Conservation (phyloP, 35 echinoderm and acorn worm species). For the Chiridota heheva region DNA sequence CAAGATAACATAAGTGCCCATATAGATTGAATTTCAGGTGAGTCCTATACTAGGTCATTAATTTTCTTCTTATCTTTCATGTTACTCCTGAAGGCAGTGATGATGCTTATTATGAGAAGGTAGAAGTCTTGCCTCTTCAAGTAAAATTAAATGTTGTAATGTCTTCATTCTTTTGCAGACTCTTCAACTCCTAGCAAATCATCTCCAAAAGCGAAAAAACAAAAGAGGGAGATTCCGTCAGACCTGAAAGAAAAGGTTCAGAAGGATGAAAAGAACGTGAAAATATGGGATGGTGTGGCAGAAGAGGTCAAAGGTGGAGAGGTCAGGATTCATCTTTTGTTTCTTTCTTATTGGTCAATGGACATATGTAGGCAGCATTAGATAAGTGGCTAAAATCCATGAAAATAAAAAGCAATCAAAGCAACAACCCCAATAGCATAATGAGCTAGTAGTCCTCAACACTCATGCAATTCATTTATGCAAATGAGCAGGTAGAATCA, state of each 20-base stretch:
- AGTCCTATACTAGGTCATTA: background rate
- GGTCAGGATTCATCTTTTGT: too few species aligned
- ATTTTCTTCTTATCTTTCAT: background rate
- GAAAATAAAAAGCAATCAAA: background rate
- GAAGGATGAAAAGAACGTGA: constrained; percentile 76
- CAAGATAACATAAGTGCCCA: too few species aligned
- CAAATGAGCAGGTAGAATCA: background rate
- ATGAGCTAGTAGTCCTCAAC: background rate
- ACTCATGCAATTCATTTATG: background rate
- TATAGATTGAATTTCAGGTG: background rate
- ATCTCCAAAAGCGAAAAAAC: constrained; percentile 66
- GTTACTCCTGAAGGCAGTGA: too few species aligned
- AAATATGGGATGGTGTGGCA: constrained; percentile 78
- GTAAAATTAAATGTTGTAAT: background rate
- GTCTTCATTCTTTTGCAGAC: background rate
- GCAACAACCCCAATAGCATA: too few species aligned
- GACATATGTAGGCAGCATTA: too few species aligned
- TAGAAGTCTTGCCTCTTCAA: too few species aligned
- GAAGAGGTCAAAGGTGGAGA: constrained; percentile 74
- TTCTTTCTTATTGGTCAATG: too few species aligned
- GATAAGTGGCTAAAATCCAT: background rate
- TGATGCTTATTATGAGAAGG: too few species aligned
- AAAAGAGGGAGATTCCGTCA: constrained; percentile 52
- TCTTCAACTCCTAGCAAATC: background rate
- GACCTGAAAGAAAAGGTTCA: constrained; percentile 75